Evolutionary conservation across 1,140 invertebrate genomes (phyloP).

Genomic region (Zophobas atratus): DNA sequence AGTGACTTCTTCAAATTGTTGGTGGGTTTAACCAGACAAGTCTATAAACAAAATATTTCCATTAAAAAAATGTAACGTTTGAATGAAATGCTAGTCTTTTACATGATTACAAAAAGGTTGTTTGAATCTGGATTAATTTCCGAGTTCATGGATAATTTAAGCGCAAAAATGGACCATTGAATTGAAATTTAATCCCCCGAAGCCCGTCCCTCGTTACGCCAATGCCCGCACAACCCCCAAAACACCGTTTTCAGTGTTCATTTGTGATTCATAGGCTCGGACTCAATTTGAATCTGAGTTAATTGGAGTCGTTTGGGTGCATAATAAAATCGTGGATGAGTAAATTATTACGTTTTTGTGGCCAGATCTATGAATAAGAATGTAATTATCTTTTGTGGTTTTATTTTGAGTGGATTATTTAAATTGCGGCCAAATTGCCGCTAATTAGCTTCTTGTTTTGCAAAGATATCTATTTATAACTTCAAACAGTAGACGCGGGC

Average conservation of each 20-base stretch:
- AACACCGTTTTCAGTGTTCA: neutral
- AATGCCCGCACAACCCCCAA: neutral
- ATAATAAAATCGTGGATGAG: neutral
- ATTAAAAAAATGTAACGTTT: too few species aligned
- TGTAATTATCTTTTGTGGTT: neutral
- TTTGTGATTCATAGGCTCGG: neutral
- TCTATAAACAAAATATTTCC: too few species aligned
- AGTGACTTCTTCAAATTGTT: too few species aligned
- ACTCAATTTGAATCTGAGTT: neutral
- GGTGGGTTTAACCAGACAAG: too few species aligned
- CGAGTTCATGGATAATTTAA: too few species aligned
- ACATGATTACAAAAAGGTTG: too few species aligned
- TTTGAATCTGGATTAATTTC: too few species aligned
- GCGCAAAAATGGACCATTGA: too few species aligned
- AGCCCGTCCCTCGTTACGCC: too few species aligned
- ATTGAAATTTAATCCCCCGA: too few species aligned
- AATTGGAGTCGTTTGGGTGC: neutral
- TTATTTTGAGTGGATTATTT: neutral
- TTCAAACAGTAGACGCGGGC: neutral
- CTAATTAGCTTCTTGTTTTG: neutral
- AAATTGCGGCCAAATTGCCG: conserved; percentile 2
- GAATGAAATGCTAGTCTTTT: too few species aligned
- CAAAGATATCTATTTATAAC: neutral
- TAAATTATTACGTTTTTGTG: too few species aligned
- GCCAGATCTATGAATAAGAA: neutral